phyloP scores from a whole-genome alignment of 2,113 vertebrate species.

The Marmota monax region DNA sequence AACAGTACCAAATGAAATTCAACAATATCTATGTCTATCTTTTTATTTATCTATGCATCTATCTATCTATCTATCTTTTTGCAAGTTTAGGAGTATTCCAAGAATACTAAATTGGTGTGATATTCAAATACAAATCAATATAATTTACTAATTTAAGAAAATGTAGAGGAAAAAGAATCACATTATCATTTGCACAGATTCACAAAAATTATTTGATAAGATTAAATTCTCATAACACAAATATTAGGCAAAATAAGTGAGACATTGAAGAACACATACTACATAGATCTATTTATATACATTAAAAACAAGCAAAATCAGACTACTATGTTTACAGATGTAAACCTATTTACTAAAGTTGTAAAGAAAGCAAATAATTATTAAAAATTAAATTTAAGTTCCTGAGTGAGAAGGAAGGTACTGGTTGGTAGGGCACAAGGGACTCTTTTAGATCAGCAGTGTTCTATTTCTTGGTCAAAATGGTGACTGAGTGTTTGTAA shows the following conservation, averaged over 20 bases:
- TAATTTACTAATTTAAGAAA: neutral
- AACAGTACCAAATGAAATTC: neutral
- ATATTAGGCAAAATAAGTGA: neutral
- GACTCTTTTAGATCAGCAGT: neutral
- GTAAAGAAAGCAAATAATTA: neutral
- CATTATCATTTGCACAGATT: neutral
- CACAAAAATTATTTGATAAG: neutral
- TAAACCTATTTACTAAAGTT: neutral
- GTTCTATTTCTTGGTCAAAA: neutral
- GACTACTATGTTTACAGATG: neutral
- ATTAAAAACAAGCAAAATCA: neutral
- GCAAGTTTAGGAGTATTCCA: neutral
- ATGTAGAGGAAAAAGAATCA: neutral
- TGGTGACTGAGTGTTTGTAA: neutral
- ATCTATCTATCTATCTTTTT: neutral
- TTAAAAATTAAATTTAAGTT: neutral
- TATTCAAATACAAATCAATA: neutral
- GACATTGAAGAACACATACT: neutral
- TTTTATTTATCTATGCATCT: too few species aligned
- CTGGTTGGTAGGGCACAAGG: fast-evolving
- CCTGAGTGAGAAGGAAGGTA: neutral
- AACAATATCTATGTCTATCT: neutral
- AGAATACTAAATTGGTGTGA: neutral
- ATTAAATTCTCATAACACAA: neutral
- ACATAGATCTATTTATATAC: neutral